A percentile compares a stretch with the other conserved stretches of the same genome.
Conservation (phyloP, 2,113 vertebrate species). For the Macrotis lagotis region DNA sequence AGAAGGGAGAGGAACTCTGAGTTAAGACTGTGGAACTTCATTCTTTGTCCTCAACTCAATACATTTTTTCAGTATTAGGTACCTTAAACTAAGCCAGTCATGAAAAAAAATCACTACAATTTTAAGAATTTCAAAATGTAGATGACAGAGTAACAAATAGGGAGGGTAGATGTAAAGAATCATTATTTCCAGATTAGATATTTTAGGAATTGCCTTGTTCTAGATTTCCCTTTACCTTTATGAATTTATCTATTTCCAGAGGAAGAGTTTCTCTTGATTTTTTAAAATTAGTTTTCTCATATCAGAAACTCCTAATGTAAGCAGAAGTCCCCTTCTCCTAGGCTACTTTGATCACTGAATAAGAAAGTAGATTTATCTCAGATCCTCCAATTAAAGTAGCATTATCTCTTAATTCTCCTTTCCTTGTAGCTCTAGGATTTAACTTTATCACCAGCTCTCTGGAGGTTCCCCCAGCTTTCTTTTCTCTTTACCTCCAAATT, state of each 20-base stretch:
- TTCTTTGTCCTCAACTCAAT: conserved; percentile 20
- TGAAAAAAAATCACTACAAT: conserved; percentile 1
- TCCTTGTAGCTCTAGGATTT: background rate
- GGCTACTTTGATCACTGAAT: background rate
- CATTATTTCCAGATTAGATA: background rate
- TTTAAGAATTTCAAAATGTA: conserved; percentile 11
- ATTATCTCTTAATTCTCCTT: background rate
- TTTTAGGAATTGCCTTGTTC: background rate
- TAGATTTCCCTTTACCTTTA: background rate
- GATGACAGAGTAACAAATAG: background rate
- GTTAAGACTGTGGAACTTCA: background rate
- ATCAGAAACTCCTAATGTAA: background rate
- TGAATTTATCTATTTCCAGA: background rate
- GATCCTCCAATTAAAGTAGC: background rate
- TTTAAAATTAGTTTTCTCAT: background rate
- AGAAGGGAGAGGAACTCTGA: background rate
- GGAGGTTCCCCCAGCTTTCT: background rate
- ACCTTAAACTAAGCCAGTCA: background rate
- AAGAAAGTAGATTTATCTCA: background rate
- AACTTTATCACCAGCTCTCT: background rate
- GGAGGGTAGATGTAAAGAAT: background rate
- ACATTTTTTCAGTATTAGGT: conserved; percentile 15
- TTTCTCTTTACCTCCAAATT: background rate
- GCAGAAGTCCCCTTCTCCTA: background rate
- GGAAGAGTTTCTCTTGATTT: background rate